Evolutionary conservation across 2,888 invertebrate species (phyloP), one percentile per base, ranked within the genome.

Genomic region (Philaethria dido): DNA sequence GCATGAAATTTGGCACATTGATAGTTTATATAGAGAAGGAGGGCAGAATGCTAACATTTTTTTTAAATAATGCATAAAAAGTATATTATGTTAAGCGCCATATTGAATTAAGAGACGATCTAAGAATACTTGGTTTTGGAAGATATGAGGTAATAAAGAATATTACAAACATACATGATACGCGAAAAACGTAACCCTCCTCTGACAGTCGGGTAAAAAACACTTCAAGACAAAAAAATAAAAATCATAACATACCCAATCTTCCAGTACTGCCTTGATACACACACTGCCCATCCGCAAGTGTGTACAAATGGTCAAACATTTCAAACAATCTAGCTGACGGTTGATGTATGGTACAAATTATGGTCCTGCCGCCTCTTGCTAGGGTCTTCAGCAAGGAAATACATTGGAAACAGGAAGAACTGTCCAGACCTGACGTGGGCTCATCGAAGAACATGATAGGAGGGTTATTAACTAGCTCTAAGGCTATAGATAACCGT

Each of bases 401-500:
- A 73, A 99, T 97, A 82, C 98, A 98, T 88, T 98, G 98, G 91
- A 97, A 98, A 82, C 98, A 98, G 0, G 98, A 98, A 0, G 98
- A 97, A 75, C 98, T 98, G 93, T 99, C 99, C 82, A 99, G 89
- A 3, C 99, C 99, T 74, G 98, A 98, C 72, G 99, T 99, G 0
- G 99, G 99, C 86, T 99, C 99, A 84, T 99, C 99, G 84, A 99
- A 98, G 92, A 99, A 99, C 98, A 99, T 98, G 71, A 99, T 96
- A 0, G 99, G 98, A 11, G 99, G 99, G 87, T 99, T 99, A 92
- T 98, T 98, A 74, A 99, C 98, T 74, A 99, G 93, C 88, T 99
- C 99, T 73, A 98, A 89, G 18, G 98, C 99, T 70, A 99, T 99
- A 0, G 98, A 98, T 1, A 99, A 94, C 75, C 99, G 95, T 83